These are phyloP conservation scores for Drosophila greeni DNA, from an alignment of 2,888 invertebrate species.

Conservation along the genomic window DNA sequence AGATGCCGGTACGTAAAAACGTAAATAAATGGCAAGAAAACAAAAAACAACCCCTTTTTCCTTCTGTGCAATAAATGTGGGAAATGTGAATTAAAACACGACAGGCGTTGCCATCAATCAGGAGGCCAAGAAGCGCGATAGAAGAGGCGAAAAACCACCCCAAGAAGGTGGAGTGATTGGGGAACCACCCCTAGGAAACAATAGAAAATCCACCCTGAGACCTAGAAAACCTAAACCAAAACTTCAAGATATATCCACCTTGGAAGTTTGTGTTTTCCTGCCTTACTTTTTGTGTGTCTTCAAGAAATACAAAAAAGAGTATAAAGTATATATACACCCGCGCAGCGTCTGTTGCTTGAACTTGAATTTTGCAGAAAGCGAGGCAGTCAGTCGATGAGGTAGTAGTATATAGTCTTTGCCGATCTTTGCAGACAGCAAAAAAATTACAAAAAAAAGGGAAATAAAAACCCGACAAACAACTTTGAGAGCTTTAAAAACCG, in stretches of 20 bases:
- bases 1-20: conserved; percentile 41
- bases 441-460: conserved; percentile 11
- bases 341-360: conserved; percentile 38
- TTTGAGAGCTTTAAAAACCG: conserved; percentile 49
- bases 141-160: conserved; percentile 52
- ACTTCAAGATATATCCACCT: conserved; percentile 48
- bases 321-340: conserved; percentile 29
- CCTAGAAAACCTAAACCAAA: conserved; percentile 33
- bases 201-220: conserved; percentile 53
- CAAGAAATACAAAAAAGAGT: conserved; percentile 4
- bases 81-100: conserved; percentile 50
- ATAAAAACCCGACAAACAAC: conserved; percentile 67
- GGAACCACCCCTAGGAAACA: conserved; percentile 53
- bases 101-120: conserved; percentile 63
- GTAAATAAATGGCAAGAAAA: conserved; percentile 16
- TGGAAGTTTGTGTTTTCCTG: conserved; percentile 20
- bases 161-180: conserved; percentile 17
- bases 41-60: conserved; percentile 46
- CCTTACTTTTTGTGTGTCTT: conserved; percentile 5
- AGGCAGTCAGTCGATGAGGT: conserved; percentile 13
- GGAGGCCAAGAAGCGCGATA: conserved; percentile 37
- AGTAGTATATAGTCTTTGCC: conserved; percentile 6
- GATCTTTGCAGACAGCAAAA: conserved; percentile 24
- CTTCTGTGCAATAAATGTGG: conserved; percentile 16
- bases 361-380: conserved; percentile 60